Evolutionary conservation across 1,140 invertebrate species (phyloP).

Genomic region (Anoplophora glabripennis): DNA sequence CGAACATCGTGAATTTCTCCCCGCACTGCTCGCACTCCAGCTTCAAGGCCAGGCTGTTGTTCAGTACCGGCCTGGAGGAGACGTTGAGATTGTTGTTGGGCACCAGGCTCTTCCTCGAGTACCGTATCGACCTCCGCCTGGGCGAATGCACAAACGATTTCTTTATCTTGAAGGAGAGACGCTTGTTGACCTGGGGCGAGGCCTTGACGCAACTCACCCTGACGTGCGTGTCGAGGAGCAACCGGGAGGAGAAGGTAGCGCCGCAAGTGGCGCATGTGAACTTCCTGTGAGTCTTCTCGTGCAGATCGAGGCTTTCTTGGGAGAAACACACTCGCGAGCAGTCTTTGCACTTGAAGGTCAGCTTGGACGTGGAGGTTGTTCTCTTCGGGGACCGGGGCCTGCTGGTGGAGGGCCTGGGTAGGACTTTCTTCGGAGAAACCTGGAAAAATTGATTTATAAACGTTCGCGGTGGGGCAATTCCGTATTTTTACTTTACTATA

Average conservation of each 20-base stretch:
- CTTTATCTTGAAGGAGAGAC: constrained; percentile 28
- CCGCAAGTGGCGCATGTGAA: constrained; percentile 31
- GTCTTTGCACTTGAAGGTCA: constrained; percentile 30
- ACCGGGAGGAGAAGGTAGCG: constrained; percentile 30
- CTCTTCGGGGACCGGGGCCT: constrained; percentile 13
- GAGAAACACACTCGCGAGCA: constrained; percentile 36
- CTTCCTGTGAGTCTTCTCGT: constrained; percentile 35
- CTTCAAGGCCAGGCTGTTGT: neutral
- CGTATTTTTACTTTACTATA: too few relatives aligned
- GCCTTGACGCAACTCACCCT: constrained; percentile 35
- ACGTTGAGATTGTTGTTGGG: neutral
- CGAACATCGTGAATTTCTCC: constrained; percentile 28
- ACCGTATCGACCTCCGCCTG: neutral
- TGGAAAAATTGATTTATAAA: too few relatives aligned
- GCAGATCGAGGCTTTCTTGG: constrained; percentile 22
- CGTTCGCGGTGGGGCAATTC: too few relatives aligned
- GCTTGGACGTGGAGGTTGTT: neutral
- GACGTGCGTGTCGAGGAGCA: constrained; percentile 35
- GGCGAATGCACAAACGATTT: constrained; percentile 26
- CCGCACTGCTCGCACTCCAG: constrained; percentile 32
- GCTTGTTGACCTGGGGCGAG: constrained; percentile 16
- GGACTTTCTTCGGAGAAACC: constrained; percentile 31
- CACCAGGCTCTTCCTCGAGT: neutral
- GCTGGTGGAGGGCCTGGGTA: constrained; percentile 5
- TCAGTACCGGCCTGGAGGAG: neutral